These are phyloP conservation scores for Drosophila pseudotakahashii DNA, from an alignment of 2,888 invertebrate genomes.

Conservation along the genomic window DNA sequence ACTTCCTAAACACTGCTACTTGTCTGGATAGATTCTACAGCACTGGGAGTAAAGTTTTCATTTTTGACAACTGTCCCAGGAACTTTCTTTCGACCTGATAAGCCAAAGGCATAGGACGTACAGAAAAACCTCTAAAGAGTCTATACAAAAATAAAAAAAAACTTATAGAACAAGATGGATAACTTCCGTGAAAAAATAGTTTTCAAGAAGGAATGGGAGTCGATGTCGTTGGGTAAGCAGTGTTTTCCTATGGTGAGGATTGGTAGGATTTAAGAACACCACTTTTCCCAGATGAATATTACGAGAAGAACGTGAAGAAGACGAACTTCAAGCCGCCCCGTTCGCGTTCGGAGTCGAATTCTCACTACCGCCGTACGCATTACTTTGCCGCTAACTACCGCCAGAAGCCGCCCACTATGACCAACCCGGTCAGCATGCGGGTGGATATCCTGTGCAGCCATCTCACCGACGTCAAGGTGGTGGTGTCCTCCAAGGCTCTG, in stretches of 20 bases:
- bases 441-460: background rate
- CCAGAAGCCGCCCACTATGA: too few species aligned
- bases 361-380: constrained; percentile 12
- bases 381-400: constrained; percentile 18
- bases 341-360: too few species aligned
- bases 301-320: constrained; percentile 7
- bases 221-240: background rate
- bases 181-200: background rate
- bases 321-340: too few species aligned
- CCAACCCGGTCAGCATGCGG: background rate
- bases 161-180: background rate
- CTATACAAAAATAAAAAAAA: background rate
- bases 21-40: background rate
- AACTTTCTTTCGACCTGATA: background rate
- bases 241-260: too few species aligned
- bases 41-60: background rate
- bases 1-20: background rate
- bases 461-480: background rate
- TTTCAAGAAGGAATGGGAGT: background rate
- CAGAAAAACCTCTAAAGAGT: background rate
- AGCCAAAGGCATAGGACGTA: background rate
- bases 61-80: background rate
- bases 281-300: constrained; percentile 15
- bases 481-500: background rate
- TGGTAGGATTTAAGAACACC: background rate